Conservation (phyloP, 2,888 invertebrate species). For the Heliconius erato region DNA sequence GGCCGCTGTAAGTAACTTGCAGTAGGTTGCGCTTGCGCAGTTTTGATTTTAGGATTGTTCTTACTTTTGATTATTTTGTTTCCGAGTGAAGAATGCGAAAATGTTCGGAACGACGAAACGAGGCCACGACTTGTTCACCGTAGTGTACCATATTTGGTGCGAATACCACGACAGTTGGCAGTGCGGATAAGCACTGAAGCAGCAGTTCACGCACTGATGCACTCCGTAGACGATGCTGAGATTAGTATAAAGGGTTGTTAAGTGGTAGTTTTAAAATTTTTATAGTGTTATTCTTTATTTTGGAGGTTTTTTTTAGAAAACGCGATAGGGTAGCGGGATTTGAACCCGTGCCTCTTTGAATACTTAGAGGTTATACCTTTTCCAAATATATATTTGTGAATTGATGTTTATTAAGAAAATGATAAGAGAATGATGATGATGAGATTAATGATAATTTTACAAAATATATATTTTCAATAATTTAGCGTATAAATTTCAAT, state of each 20-base stretch:
- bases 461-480: neutral
- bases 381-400: too few species aligned
- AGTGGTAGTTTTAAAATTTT: slow-evolving; percentile 23
- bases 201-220: slow-evolving; percentile 61
- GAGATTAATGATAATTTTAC: neutral
- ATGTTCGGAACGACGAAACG: too few species aligned
- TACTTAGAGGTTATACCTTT: too few species aligned
- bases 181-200: slow-evolving; percentile 63
- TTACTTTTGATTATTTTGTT: neutral
- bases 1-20: neutral
- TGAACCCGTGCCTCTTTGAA: too few species aligned
- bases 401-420: neutral
- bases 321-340: too few species aligned
- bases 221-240: slow-evolving; percentile 51
- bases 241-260: slow-evolving; percentile 46
- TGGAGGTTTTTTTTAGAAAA: too few species aligned
- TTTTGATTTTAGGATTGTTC: neutral
- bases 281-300: neutral
- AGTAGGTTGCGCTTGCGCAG: neutral
- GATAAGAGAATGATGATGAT: too few species aligned
- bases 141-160: slow-evolving; percentile 71
- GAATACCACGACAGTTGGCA: slow-evolving; percentile 71
- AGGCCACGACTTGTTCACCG: neutral
- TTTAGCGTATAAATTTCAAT: neutral
- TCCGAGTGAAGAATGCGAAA: too few species aligned